Percentiles rank a stretch among this genome's conserved stretches.
Evolutionary conservation across 2,113 vertebrate species (phyloP).

Genomic region (Centropus bengalensis): DNA sequence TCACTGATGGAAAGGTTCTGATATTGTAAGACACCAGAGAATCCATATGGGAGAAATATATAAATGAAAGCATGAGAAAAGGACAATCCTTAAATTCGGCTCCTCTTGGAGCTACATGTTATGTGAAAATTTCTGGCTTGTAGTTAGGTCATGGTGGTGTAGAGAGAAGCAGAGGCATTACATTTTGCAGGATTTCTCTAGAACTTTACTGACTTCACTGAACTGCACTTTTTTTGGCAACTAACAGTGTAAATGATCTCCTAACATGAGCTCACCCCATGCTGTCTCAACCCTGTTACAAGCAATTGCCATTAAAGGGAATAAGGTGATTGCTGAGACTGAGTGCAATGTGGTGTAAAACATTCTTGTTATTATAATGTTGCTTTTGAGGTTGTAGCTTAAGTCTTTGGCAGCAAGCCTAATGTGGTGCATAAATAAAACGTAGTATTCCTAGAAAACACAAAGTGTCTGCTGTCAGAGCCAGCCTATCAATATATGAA

Average conservation of each 20-base stretch:
- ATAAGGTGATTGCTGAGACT: background rate
- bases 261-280: background rate
- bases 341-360: conserved; percentile 18
- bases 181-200: background rate
- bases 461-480: background rate
- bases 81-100: background rate
- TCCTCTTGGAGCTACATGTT: background rate
- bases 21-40: background rate
- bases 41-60: background rate
- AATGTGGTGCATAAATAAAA: conserved; percentile 8
- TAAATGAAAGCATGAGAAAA: background rate
- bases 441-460: background rate
- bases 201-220: background rate
- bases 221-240: background rate
- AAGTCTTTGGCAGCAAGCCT: background rate
- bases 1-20: background rate
- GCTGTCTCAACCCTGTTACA: background rate
- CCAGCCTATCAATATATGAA: background rate
- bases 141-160: background rate
- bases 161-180: background rate
- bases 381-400: background rate
- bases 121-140: background rate
- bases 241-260: background rate
- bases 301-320: background rate
- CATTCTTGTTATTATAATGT: background rate